Base-by-base conservation (phyloP, 2,797 vertebrate genomes). In the Potorous gilbertii region DNA sequence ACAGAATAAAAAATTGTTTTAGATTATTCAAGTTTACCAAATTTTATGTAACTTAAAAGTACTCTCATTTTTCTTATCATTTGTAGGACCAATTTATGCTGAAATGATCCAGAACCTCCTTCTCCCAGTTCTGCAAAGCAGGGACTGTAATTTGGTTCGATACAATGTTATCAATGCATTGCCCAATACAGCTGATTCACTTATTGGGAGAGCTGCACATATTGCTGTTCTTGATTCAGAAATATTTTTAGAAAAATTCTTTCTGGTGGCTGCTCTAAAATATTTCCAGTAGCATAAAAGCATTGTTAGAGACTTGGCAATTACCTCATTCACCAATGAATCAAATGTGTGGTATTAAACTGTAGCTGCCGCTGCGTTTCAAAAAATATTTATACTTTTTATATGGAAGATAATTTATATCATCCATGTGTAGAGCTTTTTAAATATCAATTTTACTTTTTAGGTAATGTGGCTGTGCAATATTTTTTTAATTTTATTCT, bases 191-290 rank as follows among this genome's bases (percentile, higher is more conserved):
- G 99, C 99, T 95, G 99, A 99, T 98, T 99, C 99, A 92, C 99
- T 99, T 40, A 99, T 99, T 4, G 99, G 99, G 94, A 99, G 99
- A 98, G 99, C 99, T 89, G 99, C 99, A 96, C 99, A 99, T 98
- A 99, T 99, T 97, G 99, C 99, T 96, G 99, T 99, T 98, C 99
- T 99, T 50, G 99, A 99, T 98, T 99, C 99, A 2, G 99, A 99
- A 99, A 99, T 99, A 99, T 99, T 99, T 99, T 99, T 99, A 98
- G 99, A 99, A 99, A 99, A 99, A 98, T 99, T 99, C 98, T 99
- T 99, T 97, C 99, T 99, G 55, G 99, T 99, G 97, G 99, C 99
- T 96, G 99, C 99, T 98, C 99, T 99, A 96, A 99, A 99, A 98
- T 99, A 99, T 98, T 99, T 99, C 99, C 99, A 99, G 96, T 99